Percentiles rank a stretch among this genome's conserved stretches.
phyloP scores from a whole-genome alignment of 2,113 vertebrate genomes.

The Pseudolaguvia tuberculata region DNA sequence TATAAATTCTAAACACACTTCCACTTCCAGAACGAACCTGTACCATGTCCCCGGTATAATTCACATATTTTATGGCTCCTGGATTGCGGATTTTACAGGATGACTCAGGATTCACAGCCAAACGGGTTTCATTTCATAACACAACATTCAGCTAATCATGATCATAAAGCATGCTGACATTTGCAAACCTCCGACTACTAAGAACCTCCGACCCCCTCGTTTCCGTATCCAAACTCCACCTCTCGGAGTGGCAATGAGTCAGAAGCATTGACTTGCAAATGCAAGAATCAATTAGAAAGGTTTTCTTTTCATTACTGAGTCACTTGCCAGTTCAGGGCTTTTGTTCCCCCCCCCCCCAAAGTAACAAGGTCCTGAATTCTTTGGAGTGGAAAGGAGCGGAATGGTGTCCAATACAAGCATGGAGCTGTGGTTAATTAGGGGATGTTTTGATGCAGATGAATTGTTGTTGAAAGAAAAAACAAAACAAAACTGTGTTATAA shows the following conservation, averaged over 20 bases:
- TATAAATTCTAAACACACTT: neutral
- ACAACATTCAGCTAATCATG: conserved; percentile 21
- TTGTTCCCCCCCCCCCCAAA: neutral
- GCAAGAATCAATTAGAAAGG: conserved; percentile 13
- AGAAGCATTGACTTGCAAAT: conserved; percentile 20
- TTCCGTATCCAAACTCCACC: conserved; percentile 2
- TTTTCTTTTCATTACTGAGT: conserved; percentile 21
- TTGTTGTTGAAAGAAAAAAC: conserved; percentile 1
- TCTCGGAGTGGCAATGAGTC: conserved; percentile 5
- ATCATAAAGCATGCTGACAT: conserved; percentile 10
- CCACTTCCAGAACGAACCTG: neutral
- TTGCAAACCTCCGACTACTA: too few species aligned
- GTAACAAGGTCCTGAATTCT: conserved; percentile 10
- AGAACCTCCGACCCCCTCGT: neutral
- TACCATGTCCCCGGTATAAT: neutral
- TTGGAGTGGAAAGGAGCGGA: conserved; percentile 16
- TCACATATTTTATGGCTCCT: conserved; percentile 12
- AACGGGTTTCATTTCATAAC: neutral
- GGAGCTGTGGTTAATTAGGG: conserved; percentile 1
- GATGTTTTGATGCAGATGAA: conserved; percentile 26
- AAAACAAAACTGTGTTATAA: conserved; percentile 12
- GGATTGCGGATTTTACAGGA: conserved; percentile 5
- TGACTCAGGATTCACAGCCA: conserved; percentile 6
- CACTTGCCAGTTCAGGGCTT: conserved; percentile 22
- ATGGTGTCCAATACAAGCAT: conserved; percentile 11